A percentile compares a stretch with the other conserved stretches of the same genome.
These are phyloP conservation scores for Tenodera sinensis DNA, from an alignment of 2,888 invertebrate species.

Conservation along the genomic window DNA sequence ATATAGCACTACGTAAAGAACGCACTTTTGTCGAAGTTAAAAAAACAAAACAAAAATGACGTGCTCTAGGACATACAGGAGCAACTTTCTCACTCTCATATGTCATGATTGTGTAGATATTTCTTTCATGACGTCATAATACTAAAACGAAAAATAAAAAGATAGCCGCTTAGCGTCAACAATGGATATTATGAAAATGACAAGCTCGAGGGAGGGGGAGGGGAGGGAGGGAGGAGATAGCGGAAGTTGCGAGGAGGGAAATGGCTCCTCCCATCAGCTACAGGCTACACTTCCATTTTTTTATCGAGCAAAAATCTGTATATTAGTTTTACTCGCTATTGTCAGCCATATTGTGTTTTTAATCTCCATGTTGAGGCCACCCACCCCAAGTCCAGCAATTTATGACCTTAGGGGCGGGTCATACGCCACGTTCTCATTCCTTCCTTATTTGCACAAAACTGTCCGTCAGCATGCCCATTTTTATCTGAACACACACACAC, in stretches of 20 bases:
- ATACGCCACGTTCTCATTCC: not conserved
- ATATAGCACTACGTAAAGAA: not conserved
- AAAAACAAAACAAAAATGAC: not conserved
- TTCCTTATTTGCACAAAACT: not conserved
- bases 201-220: not conserved
- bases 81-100: not conserved
- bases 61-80: not conserved
- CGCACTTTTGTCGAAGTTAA: not conserved
- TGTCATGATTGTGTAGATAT: not conserved
- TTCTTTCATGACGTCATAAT: not conserved
- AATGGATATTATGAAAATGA: not conserved
- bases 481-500: no score
- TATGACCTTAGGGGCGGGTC: not conserved
- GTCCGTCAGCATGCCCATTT: not conserved
- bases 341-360: constrained; percentile 8
- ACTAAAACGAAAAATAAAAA: not conserved
- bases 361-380: not conserved
- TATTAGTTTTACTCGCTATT: not conserved
- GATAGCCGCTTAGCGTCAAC: not conserved
- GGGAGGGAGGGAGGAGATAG: constrained; percentile 1
- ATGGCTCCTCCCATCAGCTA: not conserved
- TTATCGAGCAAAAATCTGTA: constrained; percentile 2
- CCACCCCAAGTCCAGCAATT: not conserved
- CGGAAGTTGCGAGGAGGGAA: constrained; percentile 8
- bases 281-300: not conserved